Conservation (phyloP, 2,113 vertebrate genomes). For the Chionomys nivalis region DNA sequence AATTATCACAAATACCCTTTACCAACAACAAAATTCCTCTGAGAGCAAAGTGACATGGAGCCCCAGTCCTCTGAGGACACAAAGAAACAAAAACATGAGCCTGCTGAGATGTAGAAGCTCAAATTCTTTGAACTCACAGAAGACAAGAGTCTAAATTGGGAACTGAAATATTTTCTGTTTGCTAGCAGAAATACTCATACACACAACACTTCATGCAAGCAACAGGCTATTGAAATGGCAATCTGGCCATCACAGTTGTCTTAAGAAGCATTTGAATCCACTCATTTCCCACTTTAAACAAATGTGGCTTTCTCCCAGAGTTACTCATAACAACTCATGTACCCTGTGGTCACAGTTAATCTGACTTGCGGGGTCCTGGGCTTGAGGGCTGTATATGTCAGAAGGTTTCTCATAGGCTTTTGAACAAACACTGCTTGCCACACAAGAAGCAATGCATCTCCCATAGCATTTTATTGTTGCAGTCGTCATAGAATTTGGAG, state of each 20-base stretch:
- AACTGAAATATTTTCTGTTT: constrained; percentile 79
- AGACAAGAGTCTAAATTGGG: constrained; percentile 71
- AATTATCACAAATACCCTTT: constrained; percentile 64
- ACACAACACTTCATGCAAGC: constrained; percentile 60
- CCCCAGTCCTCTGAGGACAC: constrained; percentile 38
- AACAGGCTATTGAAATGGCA: constrained; percentile 48
- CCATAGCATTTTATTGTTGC: constrained; percentile 47
- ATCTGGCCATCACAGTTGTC: constrained; percentile 40
- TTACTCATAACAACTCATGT: constrained; percentile 73
- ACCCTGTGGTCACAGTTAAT: constrained; percentile 58
- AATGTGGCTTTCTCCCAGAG: constrained; percentile 59
- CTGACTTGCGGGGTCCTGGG: constrained; percentile 54
- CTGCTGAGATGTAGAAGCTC: constrained; percentile 64
- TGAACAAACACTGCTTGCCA: constrained; percentile 65
- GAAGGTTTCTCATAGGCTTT: constrained; percentile 21
- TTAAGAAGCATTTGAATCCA: constrained; percentile 61
- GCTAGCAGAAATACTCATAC: constrained; percentile 69
- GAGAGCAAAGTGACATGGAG: constrained; percentile 63
- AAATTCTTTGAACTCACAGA: constrained; percentile 69
- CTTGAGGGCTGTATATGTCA: constrained; percentile 17
- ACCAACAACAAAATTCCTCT: constrained; percentile 63
- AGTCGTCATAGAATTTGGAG: constrained; percentile 49
- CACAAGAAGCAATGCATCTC: constrained; percentile 42
- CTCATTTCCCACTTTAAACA: constrained; percentile 71
- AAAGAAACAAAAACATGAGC: constrained; percentile 64